Percentiles rank a stretch among this genome's conserved stretches.
Conservation (phyloP, 2,113 vertebrate genomes). For the Pygoscelis antarcticus region DNA sequence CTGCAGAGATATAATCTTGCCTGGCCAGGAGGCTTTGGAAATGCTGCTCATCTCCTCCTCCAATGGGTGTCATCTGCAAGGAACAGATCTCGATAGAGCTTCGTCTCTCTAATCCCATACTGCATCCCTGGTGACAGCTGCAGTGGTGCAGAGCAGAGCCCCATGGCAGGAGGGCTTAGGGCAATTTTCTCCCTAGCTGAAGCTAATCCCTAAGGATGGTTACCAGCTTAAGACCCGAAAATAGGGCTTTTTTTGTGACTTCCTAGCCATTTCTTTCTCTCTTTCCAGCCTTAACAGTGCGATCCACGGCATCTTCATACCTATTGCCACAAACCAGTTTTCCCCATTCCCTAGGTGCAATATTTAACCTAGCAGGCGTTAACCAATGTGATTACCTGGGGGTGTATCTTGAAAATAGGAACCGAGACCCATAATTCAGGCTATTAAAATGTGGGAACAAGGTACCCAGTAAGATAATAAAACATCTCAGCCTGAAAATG, state of each 20-base stretch:
- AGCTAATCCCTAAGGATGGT: neutral
- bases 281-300: neutral
- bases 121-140: rapidly evolving
- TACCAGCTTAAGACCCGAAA: neutral
- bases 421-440: neutral
- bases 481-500: neutral
- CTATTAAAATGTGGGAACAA: neutral
- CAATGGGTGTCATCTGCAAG: neutral
- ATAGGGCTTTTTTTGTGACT: neutral
- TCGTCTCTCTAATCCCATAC: rapidly evolving
- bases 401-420: neutral
- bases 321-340: neutral
- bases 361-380: neutral
- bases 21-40: neutral
- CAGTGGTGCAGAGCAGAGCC: neutral
- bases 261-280: neutral
- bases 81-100: neutral
- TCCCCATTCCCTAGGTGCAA: neutral
- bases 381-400: rapidly evolving
- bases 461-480: neutral
- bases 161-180: neutral
- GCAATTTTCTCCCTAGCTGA: neutral
- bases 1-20: neutral
- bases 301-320: rapidly evolving
- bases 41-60: neutral